Base-by-base conservation (phyloP, 1,140 invertebrate genomes). In the Ectropis grisescens region DNA sequence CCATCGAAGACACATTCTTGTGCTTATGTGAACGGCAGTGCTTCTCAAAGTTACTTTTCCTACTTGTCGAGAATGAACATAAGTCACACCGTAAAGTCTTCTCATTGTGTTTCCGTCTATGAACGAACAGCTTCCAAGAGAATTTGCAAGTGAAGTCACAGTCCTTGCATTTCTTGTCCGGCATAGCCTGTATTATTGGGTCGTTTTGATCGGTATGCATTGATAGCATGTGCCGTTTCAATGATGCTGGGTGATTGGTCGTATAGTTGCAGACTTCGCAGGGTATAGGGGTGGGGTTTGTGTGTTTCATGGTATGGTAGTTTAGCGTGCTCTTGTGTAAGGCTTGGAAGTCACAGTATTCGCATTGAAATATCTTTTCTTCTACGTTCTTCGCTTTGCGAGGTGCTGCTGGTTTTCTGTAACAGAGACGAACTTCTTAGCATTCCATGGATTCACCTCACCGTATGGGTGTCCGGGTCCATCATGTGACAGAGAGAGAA, bases 341-440 rank as follows among this genome's bases (percentile, higher is more conserved):
- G 3, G 75, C 82, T 3, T 58, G 58, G 19, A 72, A 84, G 6
- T 74, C 59, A 38, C 82, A 84, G 8, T 67, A 25, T 1, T 74
- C 58, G 29, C 82, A 84, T 11, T 60, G 55, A 5, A 79, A 22
- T 7, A 37, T 11, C 34, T 22, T 43, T 41, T 48, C 9, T 23
- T 42, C 14, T 37, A n/a, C n/a, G n/a, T n/a, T 44, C 10, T 25
- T 33, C 10, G 36, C 19, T 16, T 13, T 41, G 37, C 15, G n/a
- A n/a, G n/a, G n/a, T n/a, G n/a, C n/a, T n/a, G n/a, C n/a, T n/a
- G n/a, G n/a, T n/a, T n/a, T n/a, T n/a, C n/a, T n/a, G n/a, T n/a
- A n/a, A n/a, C n/a, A n/a, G n/a, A n/a, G n/a, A n/a, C n/a, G n/a
- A n/a, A n/a, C n/a, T n/a, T n/a, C n/a, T n/a, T n/a, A n/a, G n/a